phyloP scores from a whole-genome alignment of 2,797 vertebrate species.

The Heliangelus exortis region DNA sequence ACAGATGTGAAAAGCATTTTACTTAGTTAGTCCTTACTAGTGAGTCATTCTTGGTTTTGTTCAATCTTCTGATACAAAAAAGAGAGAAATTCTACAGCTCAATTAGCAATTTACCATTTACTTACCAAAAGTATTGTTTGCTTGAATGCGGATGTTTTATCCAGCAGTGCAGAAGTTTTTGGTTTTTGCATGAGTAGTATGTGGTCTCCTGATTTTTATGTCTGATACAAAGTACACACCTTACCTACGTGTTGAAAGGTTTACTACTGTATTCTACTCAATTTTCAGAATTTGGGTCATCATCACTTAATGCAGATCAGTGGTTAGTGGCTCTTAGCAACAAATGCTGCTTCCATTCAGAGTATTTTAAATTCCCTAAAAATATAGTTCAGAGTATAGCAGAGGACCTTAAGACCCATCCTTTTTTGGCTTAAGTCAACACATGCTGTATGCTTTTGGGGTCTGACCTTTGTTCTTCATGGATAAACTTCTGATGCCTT shows the following conservation, averaged over 20 bases:
- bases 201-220: neutral
- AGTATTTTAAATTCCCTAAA: neutral
- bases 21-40: neutral
- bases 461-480: neutral
- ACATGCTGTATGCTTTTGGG: fast-evolving
- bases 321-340: neutral
- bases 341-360: neutral
- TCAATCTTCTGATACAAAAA: neutral
- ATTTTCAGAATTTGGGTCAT: neutral
- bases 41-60: neutral
- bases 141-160: neutral
- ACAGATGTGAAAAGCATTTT: neutral
- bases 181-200: neutral
- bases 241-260: neutral
- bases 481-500: neutral
- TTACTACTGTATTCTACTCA: neutral
- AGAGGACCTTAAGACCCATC: neutral
- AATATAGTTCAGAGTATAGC: neutral
- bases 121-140: neutral
- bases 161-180: neutral
- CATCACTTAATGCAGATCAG: neutral
- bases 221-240: neutral
- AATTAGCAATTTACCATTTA: neutral
- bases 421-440: neutral
- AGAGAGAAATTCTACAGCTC: neutral